Evolutionary conservation across 2,888 invertebrate species (phyloP), one percentile per base, ranked within the genome.

Genomic region (Alloscopus bannaensis): DNA sequence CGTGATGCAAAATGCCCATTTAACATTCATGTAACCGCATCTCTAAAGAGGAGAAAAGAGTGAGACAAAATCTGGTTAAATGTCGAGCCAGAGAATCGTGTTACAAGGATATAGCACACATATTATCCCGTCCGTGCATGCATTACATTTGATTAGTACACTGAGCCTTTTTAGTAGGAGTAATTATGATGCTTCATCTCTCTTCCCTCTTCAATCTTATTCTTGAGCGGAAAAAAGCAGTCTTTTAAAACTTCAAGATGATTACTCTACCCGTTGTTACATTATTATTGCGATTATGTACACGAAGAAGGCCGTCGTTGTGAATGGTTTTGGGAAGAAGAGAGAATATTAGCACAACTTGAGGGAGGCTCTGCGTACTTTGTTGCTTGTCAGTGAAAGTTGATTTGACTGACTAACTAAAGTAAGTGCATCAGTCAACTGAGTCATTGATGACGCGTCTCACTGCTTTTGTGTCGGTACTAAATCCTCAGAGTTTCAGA

Each of bases 131-230:
- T 6, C 59, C 70, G 52, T 59, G 55, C 72, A 36, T 62, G 64
- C 72, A 55, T 72, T 31, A 52, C 60, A 72, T 50, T 62, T 71
- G 60, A 62, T 72, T 62, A 36, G 62, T 28, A 52, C n/a, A n/a
- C 40, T 29, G 55, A 73, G 65, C 57, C 55, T 29, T 73, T 73
- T 65, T 55, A 65, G 65, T 65, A 55, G 52, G 64, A 73, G 55
- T 73, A 73, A 73, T 73, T 73, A 73, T 50, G 55, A 73, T 64
- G 72, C 64, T 64, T 47, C 52, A 36, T 72, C 64, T 64, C 40
- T 40, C 55, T 70, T 52, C 29, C 64, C 40, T 40, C 50, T 52
- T 55, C 62, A 64, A 52, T 62, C 60, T 29, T 45, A 31, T 60
- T 66, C 29, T 22, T 50, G 3, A 31, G 29, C 18, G 6, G 18